phyloP scores from a whole-genome alignment of 2,113 vertebrate genomes.

The Phocoena phocoena region DNA sequence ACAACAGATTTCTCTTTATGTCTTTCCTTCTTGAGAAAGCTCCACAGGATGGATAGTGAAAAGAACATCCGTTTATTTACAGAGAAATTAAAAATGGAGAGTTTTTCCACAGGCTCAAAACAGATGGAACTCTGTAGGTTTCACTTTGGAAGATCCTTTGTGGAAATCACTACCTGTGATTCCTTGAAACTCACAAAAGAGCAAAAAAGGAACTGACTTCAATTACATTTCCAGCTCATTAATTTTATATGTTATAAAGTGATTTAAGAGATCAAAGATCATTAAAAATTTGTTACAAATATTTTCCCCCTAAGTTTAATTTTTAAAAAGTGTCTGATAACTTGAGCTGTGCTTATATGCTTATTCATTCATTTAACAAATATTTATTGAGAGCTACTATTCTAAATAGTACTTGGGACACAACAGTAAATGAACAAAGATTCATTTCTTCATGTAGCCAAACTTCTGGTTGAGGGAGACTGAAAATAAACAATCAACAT shows the following conservation, averaged over 20 bases:
- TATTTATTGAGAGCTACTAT: neutral
- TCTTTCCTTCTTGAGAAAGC: neutral
- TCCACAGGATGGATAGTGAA: neutral
- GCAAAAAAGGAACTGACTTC: neutral
- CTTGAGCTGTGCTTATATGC: neutral
- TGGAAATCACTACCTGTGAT: neutral
- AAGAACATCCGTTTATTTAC: neutral
- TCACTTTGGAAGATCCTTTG: neutral
- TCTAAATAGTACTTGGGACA: neutral
- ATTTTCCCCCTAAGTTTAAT: neutral
- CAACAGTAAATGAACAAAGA: neutral
- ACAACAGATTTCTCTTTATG: neutral
- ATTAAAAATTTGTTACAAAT: neutral
- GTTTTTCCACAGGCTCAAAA: neutral
- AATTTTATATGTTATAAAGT: neutral
- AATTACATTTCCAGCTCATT: neutral
- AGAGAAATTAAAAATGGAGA: neutral
- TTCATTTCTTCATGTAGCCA: neutral
- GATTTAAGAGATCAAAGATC: neutral
- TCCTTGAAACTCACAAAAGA: constrained; percentile 1
- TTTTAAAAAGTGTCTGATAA: neutral
- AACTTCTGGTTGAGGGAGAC: neutral
- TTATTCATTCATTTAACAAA: neutral
- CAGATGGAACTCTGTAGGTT: neutral
- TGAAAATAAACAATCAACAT: neutral